phyloP scores from a whole-genome alignment of 1,140 invertebrate species.

The Ostrea denselamellosa region DNA sequence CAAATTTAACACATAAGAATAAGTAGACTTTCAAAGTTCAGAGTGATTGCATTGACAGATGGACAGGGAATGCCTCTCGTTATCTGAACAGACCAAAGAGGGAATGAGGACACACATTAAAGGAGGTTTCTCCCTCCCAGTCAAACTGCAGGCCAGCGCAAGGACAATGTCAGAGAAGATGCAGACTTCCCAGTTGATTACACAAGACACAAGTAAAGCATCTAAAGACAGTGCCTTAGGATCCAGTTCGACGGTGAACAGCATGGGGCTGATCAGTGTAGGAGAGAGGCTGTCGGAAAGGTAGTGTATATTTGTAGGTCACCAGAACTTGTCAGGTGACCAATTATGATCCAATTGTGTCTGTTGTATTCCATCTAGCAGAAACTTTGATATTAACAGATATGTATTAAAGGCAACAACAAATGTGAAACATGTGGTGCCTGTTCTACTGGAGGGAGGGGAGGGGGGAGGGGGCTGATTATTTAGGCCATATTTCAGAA shows the following conservation, averaged over 20 bases:
- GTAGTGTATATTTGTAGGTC: too few species aligned
- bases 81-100: constrained; percentile 1
- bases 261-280: neutral
- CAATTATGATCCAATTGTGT: too few species aligned
- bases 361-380: too few species aligned
- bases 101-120: constrained; percentile 12
- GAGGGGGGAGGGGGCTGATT: too few species aligned
- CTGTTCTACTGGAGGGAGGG: too few species aligned
- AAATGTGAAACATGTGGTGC: too few species aligned
- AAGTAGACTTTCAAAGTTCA: neutral
- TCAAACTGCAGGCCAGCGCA: neutral
- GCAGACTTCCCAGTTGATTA: neutral
- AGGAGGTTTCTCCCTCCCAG: neutral
- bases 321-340: too few species aligned
- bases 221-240: neutral
- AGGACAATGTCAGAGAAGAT: neutral
- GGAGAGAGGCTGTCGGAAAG: neutral
- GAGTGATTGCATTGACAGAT: neutral
- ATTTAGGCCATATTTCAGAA: too few species aligned
- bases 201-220: neutral
- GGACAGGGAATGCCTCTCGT: neutral
- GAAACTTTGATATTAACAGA: too few species aligned
- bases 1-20: neutral
- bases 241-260: too few species aligned
- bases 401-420: too few species aligned